A percentile compares a stretch with the other conserved stretches of the same genome.
These are phyloP conservation scores for Lymantria dispar DNA, from an alignment of 2,888 invertebrate species.

Conservation along the genomic window DNA sequence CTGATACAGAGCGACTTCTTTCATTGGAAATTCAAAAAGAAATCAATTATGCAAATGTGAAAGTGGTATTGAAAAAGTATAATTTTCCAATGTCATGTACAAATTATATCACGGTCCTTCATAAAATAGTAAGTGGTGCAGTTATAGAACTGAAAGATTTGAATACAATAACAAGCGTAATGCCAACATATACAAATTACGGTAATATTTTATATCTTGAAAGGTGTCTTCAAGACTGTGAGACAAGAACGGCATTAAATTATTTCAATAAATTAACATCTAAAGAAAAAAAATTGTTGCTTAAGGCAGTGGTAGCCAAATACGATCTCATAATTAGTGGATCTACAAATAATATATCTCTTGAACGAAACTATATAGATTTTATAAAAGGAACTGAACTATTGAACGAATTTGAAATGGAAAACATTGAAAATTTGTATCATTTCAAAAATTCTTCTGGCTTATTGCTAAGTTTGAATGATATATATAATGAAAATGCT, in stretches of 20 bases:
- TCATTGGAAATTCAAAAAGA: slow-evolving; percentile 69
- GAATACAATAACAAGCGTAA: slow-evolving; percentile 55
- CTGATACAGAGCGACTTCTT: slow-evolving; percentile 56
- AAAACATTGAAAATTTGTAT: slow-evolving; percentile 61
- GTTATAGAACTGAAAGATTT: slow-evolving; percentile 62
- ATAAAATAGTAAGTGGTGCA: slow-evolving; percentile 58
- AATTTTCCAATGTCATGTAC: slow-evolving; percentile 67
- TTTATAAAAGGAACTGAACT: slow-evolving; percentile 67
- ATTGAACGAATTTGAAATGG: slow-evolving; percentile 50
- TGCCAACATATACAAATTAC: slow-evolving; percentile 54
- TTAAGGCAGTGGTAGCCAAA: slow-evolving; percentile 59
- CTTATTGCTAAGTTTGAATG: slow-evolving; percentile 52
- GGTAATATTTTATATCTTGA: slow-evolving; percentile 62
- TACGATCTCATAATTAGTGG: slow-evolving; percentile 66
- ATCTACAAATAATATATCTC: slow-evolving; percentile 33
- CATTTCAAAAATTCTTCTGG: slow-evolving; percentile 67
- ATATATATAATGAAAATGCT: slow-evolving; percentile 52
- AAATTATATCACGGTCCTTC: slow-evolving; percentile 64
- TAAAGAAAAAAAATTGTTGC: slow-evolving; percentile 52
- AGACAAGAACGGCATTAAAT: slow-evolving; percentile 60
- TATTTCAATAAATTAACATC: slow-evolving; percentile 54
- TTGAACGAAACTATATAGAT: slow-evolving; percentile 73
- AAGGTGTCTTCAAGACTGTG: slow-evolving; percentile 64
- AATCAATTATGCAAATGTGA: slow-evolving; percentile 68
- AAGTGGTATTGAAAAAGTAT: slow-evolving; percentile 73